These are phyloP conservation scores for Amphipoea oculea DNA, from an alignment of 2,888 invertebrate species.

Conservation along the genomic window DNA sequence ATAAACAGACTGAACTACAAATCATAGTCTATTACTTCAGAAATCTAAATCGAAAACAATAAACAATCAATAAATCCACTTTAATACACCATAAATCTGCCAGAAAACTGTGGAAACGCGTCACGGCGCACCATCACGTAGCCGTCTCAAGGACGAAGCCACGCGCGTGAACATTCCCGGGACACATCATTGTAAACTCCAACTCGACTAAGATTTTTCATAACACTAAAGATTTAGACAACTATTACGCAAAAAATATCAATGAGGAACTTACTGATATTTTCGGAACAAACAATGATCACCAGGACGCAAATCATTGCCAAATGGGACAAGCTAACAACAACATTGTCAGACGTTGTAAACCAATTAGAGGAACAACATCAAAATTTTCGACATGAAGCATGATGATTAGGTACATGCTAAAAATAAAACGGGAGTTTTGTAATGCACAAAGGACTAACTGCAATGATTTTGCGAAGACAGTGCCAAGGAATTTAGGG, in stretches of 20 bases:
- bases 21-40: slow-evolving; percentile 67
- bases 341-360: slow-evolving; percentile 32
- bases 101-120: slow-evolving; percentile 70
- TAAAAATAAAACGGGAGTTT: slow-evolving; percentile 24
- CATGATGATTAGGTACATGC: neutral
- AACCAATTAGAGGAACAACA: slow-evolving; percentile 42
- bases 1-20: slow-evolving; percentile 62
- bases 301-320: slow-evolving; percentile 44
- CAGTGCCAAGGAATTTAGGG: slow-evolving; percentile 55
- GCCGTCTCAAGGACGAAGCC: slow-evolving; percentile 65
- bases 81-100: slow-evolving; percentile 78
- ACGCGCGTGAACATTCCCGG: slow-evolving; percentile 52
- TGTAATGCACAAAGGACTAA: slow-evolving; percentile 11
- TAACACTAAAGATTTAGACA: slow-evolving; percentile 17
- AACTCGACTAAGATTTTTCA: slow-evolving; percentile 17
- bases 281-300: slow-evolving; percentile 44
- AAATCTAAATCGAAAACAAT: slow-evolving; percentile 75
- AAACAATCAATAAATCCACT: slow-evolving; percentile 79
- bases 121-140: slow-evolving; percentile 61
- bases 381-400: slow-evolving; percentile 10
- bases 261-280: slow-evolving; percentile 33
- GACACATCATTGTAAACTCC: slow-evolving; percentile 45
- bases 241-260: slow-evolving; percentile 25
- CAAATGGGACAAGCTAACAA: slow-evolving; percentile 45
- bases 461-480: neutral